Evolutionary conservation across 2,113 vertebrate genomes (phyloP).

Genomic region (Phalacrocorax aristotelis): DNA sequence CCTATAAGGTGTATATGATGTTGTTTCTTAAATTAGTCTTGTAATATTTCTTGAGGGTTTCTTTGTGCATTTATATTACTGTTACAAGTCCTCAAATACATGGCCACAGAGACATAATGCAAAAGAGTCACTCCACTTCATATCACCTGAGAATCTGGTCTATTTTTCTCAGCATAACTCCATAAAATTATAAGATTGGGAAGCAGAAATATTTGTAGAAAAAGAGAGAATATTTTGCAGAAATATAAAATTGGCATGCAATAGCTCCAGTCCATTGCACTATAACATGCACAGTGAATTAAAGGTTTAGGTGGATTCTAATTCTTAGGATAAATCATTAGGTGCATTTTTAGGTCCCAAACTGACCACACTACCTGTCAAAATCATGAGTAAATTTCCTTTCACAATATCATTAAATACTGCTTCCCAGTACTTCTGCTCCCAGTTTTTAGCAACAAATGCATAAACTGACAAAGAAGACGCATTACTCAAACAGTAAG

Average conservation of each 20-base stretch:
- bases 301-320: background rate
- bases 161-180: background rate
- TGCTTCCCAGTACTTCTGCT: background rate
- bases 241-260: background rate
- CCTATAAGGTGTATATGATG: background rate
- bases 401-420: background rate
- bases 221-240: background rate
- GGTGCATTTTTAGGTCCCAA: background rate
- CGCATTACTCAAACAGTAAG: background rate
- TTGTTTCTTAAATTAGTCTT: rapidly evolving
- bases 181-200: background rate
- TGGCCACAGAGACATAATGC: background rate
- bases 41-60: background rate
- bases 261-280: background rate
- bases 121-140: background rate
- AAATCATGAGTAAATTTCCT: background rate
- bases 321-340: background rate
- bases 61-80: background rate
- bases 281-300: background rate
- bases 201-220: background rate
- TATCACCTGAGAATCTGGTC: background rate
- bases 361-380: background rate
- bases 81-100: background rate
- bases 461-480: background rate
- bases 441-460: background rate